A percentile compares a stretch with the other conserved stretches of the same genome.
phyloP scores from a whole-genome alignment of 2,113 vertebrate species.

The Entosphenus tridentatus region DNA sequence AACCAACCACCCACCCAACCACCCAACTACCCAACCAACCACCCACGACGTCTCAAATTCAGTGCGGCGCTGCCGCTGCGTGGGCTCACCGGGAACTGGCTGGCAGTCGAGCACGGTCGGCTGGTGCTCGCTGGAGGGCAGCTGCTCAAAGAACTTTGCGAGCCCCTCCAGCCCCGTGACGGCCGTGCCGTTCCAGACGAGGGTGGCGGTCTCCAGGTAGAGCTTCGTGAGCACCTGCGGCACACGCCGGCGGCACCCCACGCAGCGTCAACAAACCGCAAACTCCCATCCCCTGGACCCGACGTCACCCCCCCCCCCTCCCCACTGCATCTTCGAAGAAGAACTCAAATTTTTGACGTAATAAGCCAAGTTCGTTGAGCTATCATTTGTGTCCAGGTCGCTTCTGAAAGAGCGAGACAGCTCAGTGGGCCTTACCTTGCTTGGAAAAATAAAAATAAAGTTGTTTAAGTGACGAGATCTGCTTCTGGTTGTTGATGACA shows the following conservation, averaged over 20 bases:
- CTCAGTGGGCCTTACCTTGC: too few relatives aligned
- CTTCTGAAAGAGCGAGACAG: too few relatives aligned
- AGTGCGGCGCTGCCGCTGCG: neutral
- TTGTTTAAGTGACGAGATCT: too few relatives aligned
- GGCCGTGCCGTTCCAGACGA: constrained; percentile 89
- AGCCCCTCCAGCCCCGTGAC: constrained; percentile 64
- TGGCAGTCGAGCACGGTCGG: constrained; percentile 73
- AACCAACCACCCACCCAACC: too few relatives aligned
- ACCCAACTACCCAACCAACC: too few relatives aligned
- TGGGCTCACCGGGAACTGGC: constrained; percentile 55
- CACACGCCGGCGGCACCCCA: neutral
- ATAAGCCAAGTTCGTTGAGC: neutral
- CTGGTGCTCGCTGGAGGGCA: constrained; percentile 84
- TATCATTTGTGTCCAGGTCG: neutral
- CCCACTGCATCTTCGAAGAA: neutral
- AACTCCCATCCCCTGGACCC: neutral
- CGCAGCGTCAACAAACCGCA: neutral
- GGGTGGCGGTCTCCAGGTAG: constrained; percentile 66
- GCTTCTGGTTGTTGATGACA: too few relatives aligned
- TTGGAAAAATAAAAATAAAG: too few relatives aligned
- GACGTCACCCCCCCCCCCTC: neutral
- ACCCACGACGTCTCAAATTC: too few relatives aligned
- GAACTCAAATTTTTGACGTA: neutral
- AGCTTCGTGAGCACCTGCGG: constrained; percentile 50
- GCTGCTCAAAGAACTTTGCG: constrained; percentile 68